phyloP scores from a whole-genome alignment of 2,797 vertebrate species.

The Eulemur rubriventer region DNA sequence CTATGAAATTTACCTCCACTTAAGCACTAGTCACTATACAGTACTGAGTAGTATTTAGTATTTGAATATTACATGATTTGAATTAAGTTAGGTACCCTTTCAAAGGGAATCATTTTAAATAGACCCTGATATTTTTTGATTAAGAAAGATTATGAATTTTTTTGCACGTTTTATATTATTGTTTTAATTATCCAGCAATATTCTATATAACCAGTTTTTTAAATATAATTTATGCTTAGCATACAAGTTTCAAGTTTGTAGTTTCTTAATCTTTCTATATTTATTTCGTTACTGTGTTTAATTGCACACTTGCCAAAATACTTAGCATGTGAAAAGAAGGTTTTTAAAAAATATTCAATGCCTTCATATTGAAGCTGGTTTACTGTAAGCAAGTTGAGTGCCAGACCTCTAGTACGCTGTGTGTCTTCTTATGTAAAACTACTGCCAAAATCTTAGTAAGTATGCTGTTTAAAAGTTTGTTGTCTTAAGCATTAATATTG shows the following conservation, averaged over 20 bases:
- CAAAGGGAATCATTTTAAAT: slow-evolving; percentile 55
- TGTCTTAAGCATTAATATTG: slow-evolving; percentile 82
- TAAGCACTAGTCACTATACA: slow-evolving; percentile 36
- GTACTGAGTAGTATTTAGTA: slow-evolving; percentile 71
- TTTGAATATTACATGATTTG: slow-evolving; percentile 73
- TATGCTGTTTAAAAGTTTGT: slow-evolving; percentile 80
- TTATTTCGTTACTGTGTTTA: slow-evolving; percentile 81
- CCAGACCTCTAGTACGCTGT: slow-evolving; percentile 81
- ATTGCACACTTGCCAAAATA: slow-evolving; percentile 86
- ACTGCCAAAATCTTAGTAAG: slow-evolving; percentile 85
- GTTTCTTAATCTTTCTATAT: slow-evolving; percentile 72
- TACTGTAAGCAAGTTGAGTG: slow-evolving; percentile 83
- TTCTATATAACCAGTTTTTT: slow-evolving; percentile 70
- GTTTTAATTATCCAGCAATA: slow-evolving; percentile 72
- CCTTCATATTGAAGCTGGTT: slow-evolving; percentile 89
- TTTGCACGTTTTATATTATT: slow-evolving; percentile 82
- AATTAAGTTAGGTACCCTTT: slow-evolving; percentile 74
- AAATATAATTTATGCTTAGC: slow-evolving; percentile 76
- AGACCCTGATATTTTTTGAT: slow-evolving; percentile 73
- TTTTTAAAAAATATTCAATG: slow-evolving; percentile 83
- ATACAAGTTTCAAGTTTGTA: slow-evolving; percentile 77
- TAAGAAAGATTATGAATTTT: slow-evolving; percentile 71
- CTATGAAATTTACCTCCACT: slow-evolving; percentile 79
- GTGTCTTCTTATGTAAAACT: slow-evolving; percentile 83
- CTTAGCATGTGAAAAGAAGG: slow-evolving; percentile 84